Conservation (phyloP, 2,113 vertebrate species). For the Cinclus mexicanus region DNA sequence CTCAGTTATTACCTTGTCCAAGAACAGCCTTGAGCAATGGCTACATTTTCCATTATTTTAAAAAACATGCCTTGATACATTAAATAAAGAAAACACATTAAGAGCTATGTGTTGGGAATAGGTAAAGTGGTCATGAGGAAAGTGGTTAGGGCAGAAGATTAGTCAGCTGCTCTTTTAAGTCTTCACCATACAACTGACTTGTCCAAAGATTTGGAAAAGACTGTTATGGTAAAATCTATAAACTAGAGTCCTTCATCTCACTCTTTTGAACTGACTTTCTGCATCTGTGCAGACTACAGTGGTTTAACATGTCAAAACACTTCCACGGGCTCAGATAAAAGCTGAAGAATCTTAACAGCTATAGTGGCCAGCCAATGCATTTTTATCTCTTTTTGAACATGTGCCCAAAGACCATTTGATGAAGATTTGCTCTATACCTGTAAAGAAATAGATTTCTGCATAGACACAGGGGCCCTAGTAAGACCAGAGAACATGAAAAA, state of each 20-base stretch:
- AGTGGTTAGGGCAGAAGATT: background rate
- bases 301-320: background rate
- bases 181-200: background rate
- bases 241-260: background rate
- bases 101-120: background rate
- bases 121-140: background rate
- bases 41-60: background rate
- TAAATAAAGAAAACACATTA: background rate
- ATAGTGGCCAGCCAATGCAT: background rate
- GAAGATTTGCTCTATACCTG: background rate
- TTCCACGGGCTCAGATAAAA: constrained; percentile 18
- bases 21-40: constrained; percentile 1
- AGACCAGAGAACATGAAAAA: constrained; percentile 6
- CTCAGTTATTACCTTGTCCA: constrained; percentile 19
- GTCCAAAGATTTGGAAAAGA: background rate
- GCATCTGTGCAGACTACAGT: background rate
- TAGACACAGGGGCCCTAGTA: background rate
- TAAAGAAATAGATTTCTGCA: background rate
- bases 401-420: background rate
- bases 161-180: background rate
- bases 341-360: background rate
- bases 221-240: background rate
- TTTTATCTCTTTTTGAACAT: background rate
- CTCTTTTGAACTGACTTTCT: background rate
- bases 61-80: background rate